A percentile compares a stretch with the other conserved stretches of the same genome.
These are phyloP conservation scores for Pristiophorus japonicus DNA, from an alignment of 2,113 vertebrate species.

Conservation along the genomic window DNA sequence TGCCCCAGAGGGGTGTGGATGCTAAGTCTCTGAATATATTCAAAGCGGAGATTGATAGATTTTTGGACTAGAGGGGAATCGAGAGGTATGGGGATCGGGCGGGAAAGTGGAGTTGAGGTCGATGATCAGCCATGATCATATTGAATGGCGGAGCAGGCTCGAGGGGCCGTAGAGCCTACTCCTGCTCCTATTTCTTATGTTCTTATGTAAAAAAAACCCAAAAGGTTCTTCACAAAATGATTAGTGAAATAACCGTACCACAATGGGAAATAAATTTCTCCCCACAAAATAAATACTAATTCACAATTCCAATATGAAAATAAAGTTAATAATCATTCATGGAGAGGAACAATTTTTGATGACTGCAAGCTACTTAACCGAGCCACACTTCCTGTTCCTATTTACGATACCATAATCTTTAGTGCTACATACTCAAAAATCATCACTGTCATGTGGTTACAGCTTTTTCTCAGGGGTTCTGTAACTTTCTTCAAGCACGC, in stretches of 20 bases:
- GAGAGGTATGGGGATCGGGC: too few species aligned
- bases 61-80: too few species aligned
- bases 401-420: not conserved
- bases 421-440: not conserved
- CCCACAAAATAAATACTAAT: not conserved
- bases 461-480: not conserved
- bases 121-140: too few species aligned
- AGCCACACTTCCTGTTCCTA: not conserved
- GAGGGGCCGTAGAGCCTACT: too few species aligned
- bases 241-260: not conserved
- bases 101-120: too few species aligned
- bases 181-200: too few species aligned
- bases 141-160: too few species aligned
- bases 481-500: not conserved
- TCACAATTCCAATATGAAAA: not conserved
- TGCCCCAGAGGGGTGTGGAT: too few species aligned
- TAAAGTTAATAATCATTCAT: not conserved
- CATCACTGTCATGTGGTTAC: not conserved
- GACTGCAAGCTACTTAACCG: not conserved
- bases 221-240: not conserved
- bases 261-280: not conserved
- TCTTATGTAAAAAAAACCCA: too few species aligned
- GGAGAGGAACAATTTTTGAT: not conserved
- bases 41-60: too few species aligned
- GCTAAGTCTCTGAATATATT: too few species aligned